These are phyloP conservation scores for Brachionus rotundiformis DNA, from an alignment of 1,140 invertebrate genomes.

Conservation along the genomic window DNA sequence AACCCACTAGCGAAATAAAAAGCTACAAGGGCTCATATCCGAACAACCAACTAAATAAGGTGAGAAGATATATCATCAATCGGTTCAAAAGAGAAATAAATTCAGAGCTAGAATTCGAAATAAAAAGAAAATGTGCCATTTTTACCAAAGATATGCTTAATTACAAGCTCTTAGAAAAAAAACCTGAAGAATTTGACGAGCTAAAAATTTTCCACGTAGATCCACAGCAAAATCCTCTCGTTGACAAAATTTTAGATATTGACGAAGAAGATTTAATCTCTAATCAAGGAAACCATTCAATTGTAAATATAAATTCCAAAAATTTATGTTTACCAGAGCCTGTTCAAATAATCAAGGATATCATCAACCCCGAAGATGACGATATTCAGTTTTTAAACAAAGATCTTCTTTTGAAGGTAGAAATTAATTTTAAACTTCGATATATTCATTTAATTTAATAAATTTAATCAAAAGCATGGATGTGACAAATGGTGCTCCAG, in stretches of 20 bases:
- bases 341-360: not conserved
- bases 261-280: conserved; percentile 25
- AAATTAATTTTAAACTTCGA: too few species aligned
- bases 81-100: not conserved
- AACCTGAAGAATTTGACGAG: conserved; percentile 21
- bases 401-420: not conserved
- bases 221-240: not conserved
- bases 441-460: not conserved
- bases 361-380: not conserved
- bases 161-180: not conserved
- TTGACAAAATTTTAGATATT: not conserved
- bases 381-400: conserved; percentile 8
- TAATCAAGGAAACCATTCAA: not conserved
- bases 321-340: not conserved
- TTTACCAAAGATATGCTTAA: not conserved
- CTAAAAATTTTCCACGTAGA: not conserved
- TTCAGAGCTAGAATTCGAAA: not conserved
- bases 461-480: not conserved
- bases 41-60: not conserved
- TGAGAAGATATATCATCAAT: not conserved
- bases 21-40: conserved; percentile 6
- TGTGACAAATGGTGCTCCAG: not conserved
- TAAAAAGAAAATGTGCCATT: conserved; percentile 40
- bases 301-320: not conserved
- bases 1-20: not conserved